Conservation (phyloP, 1,140 invertebrate species). For the Meloidogyne chitwoodi region DNA sequence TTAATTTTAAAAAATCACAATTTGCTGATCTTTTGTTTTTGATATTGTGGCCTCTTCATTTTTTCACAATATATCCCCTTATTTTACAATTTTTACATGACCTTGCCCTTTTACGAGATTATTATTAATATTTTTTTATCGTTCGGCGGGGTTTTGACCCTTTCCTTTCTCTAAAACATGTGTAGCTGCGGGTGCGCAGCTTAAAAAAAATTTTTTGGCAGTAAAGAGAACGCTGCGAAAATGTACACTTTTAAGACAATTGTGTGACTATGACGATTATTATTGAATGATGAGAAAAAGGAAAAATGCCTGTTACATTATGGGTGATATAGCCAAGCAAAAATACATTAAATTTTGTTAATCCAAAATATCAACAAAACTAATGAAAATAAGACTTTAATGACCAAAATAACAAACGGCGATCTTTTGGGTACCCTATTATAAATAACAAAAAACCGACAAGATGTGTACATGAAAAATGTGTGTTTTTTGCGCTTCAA, state of each 20-base stretch:
- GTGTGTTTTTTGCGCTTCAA: background rate
- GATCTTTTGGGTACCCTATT: background rate
- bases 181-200: background rate
- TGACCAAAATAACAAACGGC: too few species aligned
- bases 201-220: background rate
- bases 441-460: background rate
- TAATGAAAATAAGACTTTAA: too few species aligned
- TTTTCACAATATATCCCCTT: background rate
- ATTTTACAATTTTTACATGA: slow-evolving; percentile 1
- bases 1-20: background rate
- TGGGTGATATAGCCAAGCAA: background rate
- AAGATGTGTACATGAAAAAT: background rate
- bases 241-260: background rate
- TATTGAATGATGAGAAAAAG: background rate
- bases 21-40: background rate
- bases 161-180: background rate
- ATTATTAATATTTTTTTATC: background rate
- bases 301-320: background rate
- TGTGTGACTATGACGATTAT: background rate
- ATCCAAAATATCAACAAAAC: background rate
- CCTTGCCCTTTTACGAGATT: slow-evolving; percentile 8
- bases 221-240: background rate
- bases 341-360: background rate
- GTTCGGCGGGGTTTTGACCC: background rate
- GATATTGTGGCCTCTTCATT: background rate